phyloP scores from a whole-genome alignment of 2,797 vertebrate genomes.

The Halcyon smyrnensis region DNA sequence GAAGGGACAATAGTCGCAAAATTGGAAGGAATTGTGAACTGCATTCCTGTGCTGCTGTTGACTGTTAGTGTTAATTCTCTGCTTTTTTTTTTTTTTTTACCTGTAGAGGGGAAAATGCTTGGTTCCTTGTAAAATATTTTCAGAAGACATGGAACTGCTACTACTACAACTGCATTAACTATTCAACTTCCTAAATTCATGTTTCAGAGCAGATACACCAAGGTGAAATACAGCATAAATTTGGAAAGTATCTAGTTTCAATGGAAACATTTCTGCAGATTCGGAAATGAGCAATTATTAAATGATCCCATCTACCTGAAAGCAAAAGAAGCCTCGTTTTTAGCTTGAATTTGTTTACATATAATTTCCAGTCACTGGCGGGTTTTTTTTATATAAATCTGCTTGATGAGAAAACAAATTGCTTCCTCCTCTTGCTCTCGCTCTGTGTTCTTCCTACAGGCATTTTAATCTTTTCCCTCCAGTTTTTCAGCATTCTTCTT shows the following conservation, averaged over 20 bases:
- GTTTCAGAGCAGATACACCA: neutral
- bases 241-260: neutral
- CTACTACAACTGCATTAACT: neutral
- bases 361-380: neutral
- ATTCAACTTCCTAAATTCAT: neutral
- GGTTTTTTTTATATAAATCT: neutral
- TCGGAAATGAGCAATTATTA: neutral
- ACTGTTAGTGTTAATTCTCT: neutral
- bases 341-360: neutral
- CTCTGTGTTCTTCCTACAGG: neutral
- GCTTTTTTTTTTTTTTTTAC: neutral
- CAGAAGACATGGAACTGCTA: neutral
- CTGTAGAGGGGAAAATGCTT: neutral
- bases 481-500: neutral
- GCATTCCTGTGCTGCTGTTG: neutral
- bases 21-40: neutral
- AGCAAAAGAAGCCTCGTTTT: neutral
- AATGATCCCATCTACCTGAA: neutral
- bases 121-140: neutral
- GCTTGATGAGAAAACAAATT: neutral
- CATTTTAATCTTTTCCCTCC: neutral
- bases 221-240: neutral
- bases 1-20: neutral
- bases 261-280: neutral
- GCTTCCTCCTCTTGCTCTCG: neutral